Evolutionary conservation across 2,113 vertebrate genomes (phyloP).

Genomic region (Hemiscyllium ocellatum): DNA sequence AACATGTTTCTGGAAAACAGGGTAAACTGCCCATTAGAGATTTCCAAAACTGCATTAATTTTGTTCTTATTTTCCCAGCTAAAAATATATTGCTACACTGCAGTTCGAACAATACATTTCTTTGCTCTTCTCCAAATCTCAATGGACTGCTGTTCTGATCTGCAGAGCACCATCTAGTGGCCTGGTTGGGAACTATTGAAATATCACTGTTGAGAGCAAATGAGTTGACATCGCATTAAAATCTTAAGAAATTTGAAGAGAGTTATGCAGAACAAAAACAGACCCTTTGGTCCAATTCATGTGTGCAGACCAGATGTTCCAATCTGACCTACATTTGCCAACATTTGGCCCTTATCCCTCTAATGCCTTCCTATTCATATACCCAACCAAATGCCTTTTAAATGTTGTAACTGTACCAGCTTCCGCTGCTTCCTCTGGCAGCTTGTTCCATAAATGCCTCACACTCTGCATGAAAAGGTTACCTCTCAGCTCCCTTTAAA

Average conservation of each 20-base stretch:
- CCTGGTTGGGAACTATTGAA: background rate
- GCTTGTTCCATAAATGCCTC: no score
- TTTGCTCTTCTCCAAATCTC: background rate
- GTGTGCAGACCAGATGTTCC: no score
- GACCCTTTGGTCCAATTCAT: no score
- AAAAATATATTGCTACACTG: background rate
- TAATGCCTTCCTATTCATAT: no score
- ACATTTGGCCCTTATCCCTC: no score
- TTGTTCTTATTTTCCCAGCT: background rate
- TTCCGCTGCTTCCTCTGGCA: no score
- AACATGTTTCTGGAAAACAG: background rate
- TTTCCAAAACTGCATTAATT: background rate
- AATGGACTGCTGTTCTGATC: background rate
- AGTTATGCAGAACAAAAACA: no score
- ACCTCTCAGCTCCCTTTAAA: no score
- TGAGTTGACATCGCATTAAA: background rate
- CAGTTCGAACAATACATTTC: background rate
- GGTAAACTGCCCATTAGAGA: background rate
- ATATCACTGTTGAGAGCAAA: background rate
- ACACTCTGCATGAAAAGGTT: no score
- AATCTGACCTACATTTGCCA: no score
- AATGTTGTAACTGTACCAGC: no score
- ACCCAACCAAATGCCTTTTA: no score
- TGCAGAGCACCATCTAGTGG: background rate
- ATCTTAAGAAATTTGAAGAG: background rate